Percentiles rank a stretch among this genome's conserved stretches.
Evolutionary conservation across 2,888 invertebrate species (phyloP).

Genomic region (Ormyrus thymus): DNA sequence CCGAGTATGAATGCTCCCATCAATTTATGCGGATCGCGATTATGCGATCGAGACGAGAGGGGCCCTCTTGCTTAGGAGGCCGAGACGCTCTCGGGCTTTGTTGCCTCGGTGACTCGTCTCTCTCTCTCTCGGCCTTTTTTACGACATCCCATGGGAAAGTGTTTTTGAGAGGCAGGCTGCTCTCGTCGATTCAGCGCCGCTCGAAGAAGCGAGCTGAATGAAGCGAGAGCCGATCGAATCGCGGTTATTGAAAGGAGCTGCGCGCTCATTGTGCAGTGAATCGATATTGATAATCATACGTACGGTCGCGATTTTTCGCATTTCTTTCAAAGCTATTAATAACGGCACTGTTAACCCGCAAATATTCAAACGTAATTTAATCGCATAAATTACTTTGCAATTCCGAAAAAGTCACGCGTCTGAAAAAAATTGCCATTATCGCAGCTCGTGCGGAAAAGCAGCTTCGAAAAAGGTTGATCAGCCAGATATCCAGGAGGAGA

Average conservation of each 20-base stretch:
- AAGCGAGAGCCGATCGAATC: conserved; percentile 12
- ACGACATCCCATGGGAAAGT: neutral
- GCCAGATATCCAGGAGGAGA: too few relatives aligned
- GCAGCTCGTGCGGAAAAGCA: too few relatives aligned
- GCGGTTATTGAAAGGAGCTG: conserved; percentile 19
- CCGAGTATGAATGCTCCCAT: conserved; percentile 9
- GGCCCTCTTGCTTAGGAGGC: neutral
- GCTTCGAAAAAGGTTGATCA: too few relatives aligned
- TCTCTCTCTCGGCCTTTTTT: neutral
- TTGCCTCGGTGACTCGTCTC: conserved; percentile 26
- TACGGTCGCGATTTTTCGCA: neutral
- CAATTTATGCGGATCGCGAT: conserved; percentile 39
- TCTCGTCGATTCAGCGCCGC: conserved; percentile 9
- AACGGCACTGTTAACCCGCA: neutral
- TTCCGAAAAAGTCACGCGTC: neutral
- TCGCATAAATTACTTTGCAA: neutral
- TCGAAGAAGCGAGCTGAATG: neutral
- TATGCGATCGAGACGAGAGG: conserved; percentile 15
- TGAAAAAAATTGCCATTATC: neutral
- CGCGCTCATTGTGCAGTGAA: neutral
- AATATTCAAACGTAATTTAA: neutral
- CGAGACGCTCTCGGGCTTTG: neutral
- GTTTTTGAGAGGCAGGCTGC: neutral
- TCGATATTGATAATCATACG: neutral
- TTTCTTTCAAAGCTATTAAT: neutral